These are phyloP conservation scores for Xylophagus ater DNA, from an alignment of 2,888 invertebrate species.

Conservation along the genomic window DNA sequence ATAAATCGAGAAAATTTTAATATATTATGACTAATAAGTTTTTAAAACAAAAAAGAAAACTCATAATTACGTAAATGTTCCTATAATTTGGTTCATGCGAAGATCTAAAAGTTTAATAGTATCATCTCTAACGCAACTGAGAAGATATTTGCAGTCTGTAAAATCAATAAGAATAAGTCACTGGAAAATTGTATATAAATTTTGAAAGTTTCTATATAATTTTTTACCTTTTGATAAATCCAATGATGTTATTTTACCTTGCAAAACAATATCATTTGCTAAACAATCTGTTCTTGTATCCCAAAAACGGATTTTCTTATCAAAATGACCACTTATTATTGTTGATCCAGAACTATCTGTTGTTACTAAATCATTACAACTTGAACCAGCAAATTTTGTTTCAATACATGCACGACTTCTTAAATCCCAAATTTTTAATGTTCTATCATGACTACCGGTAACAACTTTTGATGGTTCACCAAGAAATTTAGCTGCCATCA, in stretches of 20 bases:
- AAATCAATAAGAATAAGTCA: conserved; percentile 32
- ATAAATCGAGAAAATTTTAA: background rate
- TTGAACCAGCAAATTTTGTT: conserved; percentile 92
- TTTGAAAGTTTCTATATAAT: background rate
- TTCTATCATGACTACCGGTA: conserved; percentile 95
- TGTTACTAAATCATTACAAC: conserved; percentile 92
- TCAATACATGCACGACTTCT: conserved; percentile 83
- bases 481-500: conserved; percentile 92
- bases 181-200: conserved; percentile 5
- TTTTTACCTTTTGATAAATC: conserved; percentile 76
- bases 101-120: conserved; percentile 89
- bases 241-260: conserved; percentile 90
- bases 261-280: conserved; percentile 75
- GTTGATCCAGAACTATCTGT: conserved; percentile 76
- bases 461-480: conserved; percentile 88
- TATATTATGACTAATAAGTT: background rate
- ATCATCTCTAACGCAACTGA: conserved; percentile 91
- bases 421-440: conserved; percentile 97
- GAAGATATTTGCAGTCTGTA: conserved; percentile 77
- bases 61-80: conserved; percentile 70
- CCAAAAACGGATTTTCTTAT: conserved; percentile 95
- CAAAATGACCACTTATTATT: conserved; percentile 96
- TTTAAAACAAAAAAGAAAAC: background rate
- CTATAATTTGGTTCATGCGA: conserved; percentile 83
- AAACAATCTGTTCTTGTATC: conserved; percentile 81